These are phyloP conservation scores for Anguilla rostrata DNA, from an alignment of 2,113 vertebrate species.

Conservation along the genomic window DNA sequence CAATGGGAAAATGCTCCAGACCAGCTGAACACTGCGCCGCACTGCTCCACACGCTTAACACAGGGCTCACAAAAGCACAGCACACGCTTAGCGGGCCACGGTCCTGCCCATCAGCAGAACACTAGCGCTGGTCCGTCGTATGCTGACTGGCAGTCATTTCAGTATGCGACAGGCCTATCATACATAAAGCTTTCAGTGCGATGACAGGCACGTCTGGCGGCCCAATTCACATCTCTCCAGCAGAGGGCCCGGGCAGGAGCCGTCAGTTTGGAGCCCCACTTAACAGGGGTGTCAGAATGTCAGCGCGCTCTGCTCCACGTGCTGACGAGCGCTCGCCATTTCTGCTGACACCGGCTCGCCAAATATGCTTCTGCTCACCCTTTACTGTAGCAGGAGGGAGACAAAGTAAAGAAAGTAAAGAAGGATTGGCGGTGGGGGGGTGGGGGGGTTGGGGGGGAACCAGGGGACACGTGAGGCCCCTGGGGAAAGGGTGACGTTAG, in stretches of 20 bases:
- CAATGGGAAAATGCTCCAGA: background rate
- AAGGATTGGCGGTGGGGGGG: background rate
- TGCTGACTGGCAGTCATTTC: background rate
- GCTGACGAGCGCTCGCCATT: background rate
- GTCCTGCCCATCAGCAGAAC: too few species aligned
- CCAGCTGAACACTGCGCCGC: background rate
- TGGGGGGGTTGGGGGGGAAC: background rate
- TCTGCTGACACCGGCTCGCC: background rate
- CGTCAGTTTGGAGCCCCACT: background rate
- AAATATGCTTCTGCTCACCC: background rate
- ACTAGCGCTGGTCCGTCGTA: too few species aligned
- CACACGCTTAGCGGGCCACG: background rate
- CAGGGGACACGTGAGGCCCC: background rate
- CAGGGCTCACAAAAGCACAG: background rate
- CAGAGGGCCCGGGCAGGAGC: background rate
- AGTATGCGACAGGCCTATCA: background rate
- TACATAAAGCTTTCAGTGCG: too few species aligned
- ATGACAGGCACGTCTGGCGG: background rate
- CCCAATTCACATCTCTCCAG: background rate
- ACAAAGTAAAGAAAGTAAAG: background rate
- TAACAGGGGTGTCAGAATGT: background rate
- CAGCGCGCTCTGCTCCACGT: too few species aligned
- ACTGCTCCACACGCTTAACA: background rate
- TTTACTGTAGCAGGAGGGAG: background rate
- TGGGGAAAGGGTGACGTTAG: background rate